A percentile compares a stretch with the other conserved stretches of the same genome.
phyloP scores from a whole-genome alignment of 1,140 invertebrate genomes.

The Tetragonula clypearis region DNA sequence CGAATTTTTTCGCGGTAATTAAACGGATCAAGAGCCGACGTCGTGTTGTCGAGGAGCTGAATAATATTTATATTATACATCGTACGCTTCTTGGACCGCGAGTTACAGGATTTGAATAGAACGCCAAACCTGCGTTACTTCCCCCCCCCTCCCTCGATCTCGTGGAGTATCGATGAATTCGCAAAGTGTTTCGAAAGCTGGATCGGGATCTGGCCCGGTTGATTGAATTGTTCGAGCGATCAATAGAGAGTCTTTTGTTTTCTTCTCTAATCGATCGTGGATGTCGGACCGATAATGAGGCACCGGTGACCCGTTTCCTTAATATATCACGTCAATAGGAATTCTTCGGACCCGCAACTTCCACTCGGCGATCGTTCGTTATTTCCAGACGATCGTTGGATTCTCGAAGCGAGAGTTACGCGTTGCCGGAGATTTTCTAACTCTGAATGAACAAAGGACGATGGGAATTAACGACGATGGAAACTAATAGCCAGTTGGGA shows the following conservation, averaged over 20 bases:
- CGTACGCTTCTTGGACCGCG: no score
- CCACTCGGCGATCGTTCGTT: not conserved
- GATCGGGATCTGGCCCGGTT: not conserved
- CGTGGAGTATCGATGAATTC: not conserved
- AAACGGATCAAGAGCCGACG: not conserved
- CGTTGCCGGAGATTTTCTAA: not conserved
- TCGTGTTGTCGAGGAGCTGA: not conserved
- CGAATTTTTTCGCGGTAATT: not conserved
- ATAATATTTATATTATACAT: no score
- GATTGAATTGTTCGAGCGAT: conserved; percentile 26
- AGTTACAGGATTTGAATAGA: no score
- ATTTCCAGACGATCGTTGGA: not conserved
- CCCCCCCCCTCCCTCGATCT: no score
- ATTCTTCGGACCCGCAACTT: not conserved
- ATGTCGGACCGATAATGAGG: conserved; percentile 1
- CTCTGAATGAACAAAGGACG: not conserved
- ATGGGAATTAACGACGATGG: not conserved
- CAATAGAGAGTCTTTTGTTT: not conserved
- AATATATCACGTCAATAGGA: not conserved
- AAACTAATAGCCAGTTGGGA: not conserved
- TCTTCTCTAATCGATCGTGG: conserved; percentile 10
- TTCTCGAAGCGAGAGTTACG: not conserved
- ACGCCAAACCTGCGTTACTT: not conserved
- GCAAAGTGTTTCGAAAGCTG: not conserved
- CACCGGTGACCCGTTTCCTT: conserved; percentile 6